These are phyloP conservation scores for Neopelma chrysocephalum DNA, from an alignment of 2,797 vertebrate species.

Conservation along the genomic window DNA sequence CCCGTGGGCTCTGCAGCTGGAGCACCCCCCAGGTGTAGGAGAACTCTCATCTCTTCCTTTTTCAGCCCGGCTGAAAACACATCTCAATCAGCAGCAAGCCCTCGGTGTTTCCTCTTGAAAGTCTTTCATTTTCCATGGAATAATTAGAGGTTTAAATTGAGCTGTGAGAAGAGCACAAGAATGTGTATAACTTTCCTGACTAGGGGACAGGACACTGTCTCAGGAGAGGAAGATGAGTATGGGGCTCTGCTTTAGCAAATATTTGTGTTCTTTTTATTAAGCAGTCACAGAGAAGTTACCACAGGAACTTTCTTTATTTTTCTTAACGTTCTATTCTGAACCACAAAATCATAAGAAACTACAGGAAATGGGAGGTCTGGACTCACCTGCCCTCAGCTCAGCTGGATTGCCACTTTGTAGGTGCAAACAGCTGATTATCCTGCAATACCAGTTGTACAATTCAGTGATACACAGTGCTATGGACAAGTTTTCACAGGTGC, in stretches of 20 bases:
- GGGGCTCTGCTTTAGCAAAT: background rate
- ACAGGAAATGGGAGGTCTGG: background rate
- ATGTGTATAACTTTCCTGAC: background rate
- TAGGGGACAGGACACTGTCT: background rate
- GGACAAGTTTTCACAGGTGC: constrained; percentile 35
- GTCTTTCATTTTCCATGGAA: background rate
- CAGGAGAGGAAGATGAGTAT: background rate
- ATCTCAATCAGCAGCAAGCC: background rate
- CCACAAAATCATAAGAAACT: background rate
- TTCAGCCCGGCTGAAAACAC: background rate
- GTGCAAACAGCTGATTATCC: background rate
- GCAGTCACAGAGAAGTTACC: background rate
- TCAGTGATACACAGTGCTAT: background rate
- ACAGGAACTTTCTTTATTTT: background rate
- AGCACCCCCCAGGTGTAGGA: background rate
- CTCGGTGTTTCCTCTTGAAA: background rate
- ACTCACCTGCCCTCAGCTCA: background rate
- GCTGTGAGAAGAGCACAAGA: background rate
- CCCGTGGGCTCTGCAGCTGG: background rate
- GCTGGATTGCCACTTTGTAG: background rate
- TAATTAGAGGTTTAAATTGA: background rate
- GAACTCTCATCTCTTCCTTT: background rate
- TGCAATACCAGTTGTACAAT: background rate
- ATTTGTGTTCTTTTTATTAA: background rate
- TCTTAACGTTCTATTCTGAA: background rate